phyloP scores from a whole-genome alignment of 2,888 invertebrate species.

The Apeira syringaria region DNA sequence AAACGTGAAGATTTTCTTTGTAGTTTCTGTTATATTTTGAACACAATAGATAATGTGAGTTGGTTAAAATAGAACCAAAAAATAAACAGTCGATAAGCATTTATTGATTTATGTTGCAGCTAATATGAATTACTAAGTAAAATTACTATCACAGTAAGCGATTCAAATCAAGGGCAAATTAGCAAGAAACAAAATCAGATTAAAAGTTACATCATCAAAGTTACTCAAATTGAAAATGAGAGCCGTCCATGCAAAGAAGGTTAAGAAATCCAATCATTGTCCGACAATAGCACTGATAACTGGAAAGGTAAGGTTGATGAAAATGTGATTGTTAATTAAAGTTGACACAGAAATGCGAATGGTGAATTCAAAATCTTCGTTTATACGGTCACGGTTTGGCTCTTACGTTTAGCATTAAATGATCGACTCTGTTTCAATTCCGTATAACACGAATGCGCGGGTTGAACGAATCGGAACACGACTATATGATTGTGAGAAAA shows the following conservation, averaged over 20 bases:
- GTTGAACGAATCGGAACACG: slow-evolving; percentile 80
- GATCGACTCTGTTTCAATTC: slow-evolving; percentile 83
- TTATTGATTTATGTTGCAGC: slow-evolving; percentile 14
- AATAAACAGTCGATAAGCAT: too few species aligned
- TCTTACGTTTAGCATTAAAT: slow-evolving; percentile 80
- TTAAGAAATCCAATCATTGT: slow-evolving; percentile 71
- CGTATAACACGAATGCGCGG: slow-evolving; percentile 76
- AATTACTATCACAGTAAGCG: slow-evolving; percentile 27
- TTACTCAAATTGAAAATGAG: slow-evolving; percentile 59
- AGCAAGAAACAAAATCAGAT: slow-evolving; percentile 43
- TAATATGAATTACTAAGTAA: slow-evolving; percentile 19
- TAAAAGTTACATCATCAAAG: slow-evolving; percentile 43
- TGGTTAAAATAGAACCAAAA: background rate
- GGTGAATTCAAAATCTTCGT: slow-evolving; percentile 79
- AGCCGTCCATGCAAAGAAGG: slow-evolving; percentile 55
- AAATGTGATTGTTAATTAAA: slow-evolving; percentile 82
- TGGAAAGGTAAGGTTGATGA: slow-evolving; percentile 67
- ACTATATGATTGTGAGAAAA: slow-evolving; percentile 81
- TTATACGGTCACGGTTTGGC: slow-evolving; percentile 78
- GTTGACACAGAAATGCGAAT: slow-evolving; percentile 80
- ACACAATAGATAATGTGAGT: too few species aligned
- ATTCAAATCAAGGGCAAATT: slow-evolving; percentile 39
- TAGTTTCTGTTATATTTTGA: too few species aligned
- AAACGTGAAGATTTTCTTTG: too few species aligned
- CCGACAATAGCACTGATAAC: slow-evolving; percentile 68